Percentiles rank a stretch among this genome's conserved stretches.
Conservation (phyloP, 1,140 invertebrate species). For the Drosophila takahashii region DNA sequence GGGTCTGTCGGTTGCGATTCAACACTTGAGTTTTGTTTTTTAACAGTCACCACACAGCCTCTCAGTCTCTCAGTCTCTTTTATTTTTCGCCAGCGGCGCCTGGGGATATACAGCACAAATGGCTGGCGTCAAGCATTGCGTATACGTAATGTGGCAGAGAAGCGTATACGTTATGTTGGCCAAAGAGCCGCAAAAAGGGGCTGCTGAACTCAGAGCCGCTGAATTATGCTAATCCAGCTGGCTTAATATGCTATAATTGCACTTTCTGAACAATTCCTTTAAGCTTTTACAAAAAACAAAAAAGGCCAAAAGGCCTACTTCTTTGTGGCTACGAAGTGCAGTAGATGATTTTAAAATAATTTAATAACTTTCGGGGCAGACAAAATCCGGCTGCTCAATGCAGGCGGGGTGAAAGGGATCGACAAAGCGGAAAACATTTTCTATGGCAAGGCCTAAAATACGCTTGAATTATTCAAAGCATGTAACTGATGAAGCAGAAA, state of each 20-base stretch:
- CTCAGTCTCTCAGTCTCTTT: constrained; percentile 2
- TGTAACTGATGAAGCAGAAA: constrained; percentile 84
- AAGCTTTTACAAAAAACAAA: constrained; percentile 7
- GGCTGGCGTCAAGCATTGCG: constrained; percentile 52
- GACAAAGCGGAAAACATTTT: constrained; percentile 19
- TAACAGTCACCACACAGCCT: constrained; percentile 25
- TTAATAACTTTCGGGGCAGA: constrained; percentile 56
- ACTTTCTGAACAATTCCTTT: constrained; percentile 50
- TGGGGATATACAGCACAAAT: constrained; percentile 77
- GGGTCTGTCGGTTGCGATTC: constrained; percentile 29
- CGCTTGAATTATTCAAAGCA: constrained; percentile 84
- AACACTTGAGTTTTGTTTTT: constrained; percentile 56
- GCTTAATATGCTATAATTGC: constrained; percentile 69
- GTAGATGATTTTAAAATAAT: constrained; percentile 47
- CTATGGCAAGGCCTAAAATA: constrained; percentile 57
- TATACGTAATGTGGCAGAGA: constrained; percentile 28
- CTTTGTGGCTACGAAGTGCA: constrained; percentile 18
- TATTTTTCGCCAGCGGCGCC: constrained; percentile 58
- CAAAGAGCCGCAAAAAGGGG: background rate
- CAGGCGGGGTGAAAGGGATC: constrained; percentile 1
- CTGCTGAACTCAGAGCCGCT: constrained; percentile 1
- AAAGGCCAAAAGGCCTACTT: constrained; percentile 11
- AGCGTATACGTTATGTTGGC: background rate
- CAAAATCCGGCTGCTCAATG: constrained; percentile 3
- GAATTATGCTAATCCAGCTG: constrained; percentile 55